These are phyloP conservation scores for Parapsyche elsis DNA, from an alignment of 1,140 invertebrate species.

Conservation along the genomic window DNA sequence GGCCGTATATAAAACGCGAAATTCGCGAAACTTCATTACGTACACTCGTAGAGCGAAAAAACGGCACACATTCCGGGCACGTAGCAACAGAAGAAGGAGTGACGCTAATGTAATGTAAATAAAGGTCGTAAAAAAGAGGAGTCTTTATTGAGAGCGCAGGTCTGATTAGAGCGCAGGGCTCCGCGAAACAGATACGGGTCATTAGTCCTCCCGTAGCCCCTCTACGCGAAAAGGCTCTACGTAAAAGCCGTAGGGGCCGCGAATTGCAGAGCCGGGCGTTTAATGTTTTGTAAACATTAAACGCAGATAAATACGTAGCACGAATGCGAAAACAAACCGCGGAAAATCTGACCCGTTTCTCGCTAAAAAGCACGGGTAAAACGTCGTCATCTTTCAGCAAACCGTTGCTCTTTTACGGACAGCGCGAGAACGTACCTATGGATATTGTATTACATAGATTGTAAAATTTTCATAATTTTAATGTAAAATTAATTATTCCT, in stretches of 20 bases:
- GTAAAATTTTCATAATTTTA: not conserved
- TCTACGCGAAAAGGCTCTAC: not conserved
- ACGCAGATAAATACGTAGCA: conserved; percentile 16
- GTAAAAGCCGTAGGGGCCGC: not conserved
- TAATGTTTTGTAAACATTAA: conserved; percentile 46
- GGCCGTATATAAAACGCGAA: no score
- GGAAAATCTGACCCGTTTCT: not conserved
- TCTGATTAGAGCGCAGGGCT: conserved; percentile 36
- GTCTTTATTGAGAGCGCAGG: conserved; percentile 24
- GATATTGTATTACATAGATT: not conserved
- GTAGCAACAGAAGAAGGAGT: conserved; percentile 26
- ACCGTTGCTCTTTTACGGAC: no score
- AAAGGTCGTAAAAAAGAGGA: conserved; percentile 47
- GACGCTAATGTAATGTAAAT: conserved; percentile 54
- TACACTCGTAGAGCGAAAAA: not conserved
- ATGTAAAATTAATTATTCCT: no score
- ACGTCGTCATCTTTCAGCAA: not conserved
- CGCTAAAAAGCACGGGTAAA: not conserved
- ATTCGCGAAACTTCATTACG: no score
- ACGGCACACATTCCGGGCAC: conserved; percentile 13
- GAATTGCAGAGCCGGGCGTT: not conserved
- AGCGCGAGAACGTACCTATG: not conserved
- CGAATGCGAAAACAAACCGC: conserved; percentile 35
- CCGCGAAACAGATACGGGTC: conserved; percentile 52
- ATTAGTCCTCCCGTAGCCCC: conserved; percentile 36